Conservation (phyloP, 2,797 vertebrate genomes). For the Hephaestus fuliginosus region DNA sequence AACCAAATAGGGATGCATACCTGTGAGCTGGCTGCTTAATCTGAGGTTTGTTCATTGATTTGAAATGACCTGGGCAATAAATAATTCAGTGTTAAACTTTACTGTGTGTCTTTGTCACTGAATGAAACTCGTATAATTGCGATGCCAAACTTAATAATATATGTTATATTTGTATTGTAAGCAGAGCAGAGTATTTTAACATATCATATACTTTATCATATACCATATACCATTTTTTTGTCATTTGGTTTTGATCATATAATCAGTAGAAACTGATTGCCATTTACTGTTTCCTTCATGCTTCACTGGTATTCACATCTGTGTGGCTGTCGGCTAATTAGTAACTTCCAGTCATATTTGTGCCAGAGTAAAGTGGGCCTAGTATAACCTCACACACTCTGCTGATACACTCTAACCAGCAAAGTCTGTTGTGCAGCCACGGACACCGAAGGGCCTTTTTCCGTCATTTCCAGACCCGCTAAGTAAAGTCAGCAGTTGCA, state of each 20-base stretch:
- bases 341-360: conserved; percentile 11
- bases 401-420: background rate
- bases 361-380: background rate
- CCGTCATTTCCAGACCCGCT: background rate
- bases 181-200: background rate
- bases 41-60: background rate
- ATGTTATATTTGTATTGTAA: background rate
- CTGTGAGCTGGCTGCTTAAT: background rate
- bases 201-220: too few relatives aligned
- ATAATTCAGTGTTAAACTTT: background rate
- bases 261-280: conserved; percentile 10
- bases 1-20: background rate
- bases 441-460: background rate
- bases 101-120: too few relatives aligned
- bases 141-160: background rate
- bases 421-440: background rate
- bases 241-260: background rate
- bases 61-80: background rate
- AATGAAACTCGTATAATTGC: background rate
- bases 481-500: background rate
- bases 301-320: background rate
- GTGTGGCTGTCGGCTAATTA: conserved; percentile 11
- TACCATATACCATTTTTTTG: too few relatives aligned
- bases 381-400: background rate
- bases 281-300: conserved; percentile 18